Base-by-base conservation (phyloP, 2,113 vertebrate genomes). In the Pomatorhinus ruficollis region DNA sequence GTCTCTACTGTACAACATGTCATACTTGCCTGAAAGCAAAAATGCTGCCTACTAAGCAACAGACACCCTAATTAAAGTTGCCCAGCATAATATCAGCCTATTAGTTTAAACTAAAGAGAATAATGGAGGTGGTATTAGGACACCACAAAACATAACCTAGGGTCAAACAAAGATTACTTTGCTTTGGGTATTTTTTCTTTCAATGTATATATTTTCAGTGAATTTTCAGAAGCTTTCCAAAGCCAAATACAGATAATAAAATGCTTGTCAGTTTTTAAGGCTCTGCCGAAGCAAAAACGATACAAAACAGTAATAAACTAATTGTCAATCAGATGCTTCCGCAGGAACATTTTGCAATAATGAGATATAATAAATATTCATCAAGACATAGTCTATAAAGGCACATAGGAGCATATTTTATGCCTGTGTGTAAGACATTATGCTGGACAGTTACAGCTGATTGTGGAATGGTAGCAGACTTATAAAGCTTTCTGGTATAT, bases 311-410 rank as follows among this genome's bases (percentile, higher is more conserved):
- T 83, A 95, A 95, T 89, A 96, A 96, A 97, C 88, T 97, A 97
- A 97, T 94, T 96, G 95, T 89, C 70, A 93, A 94, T 95, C 91
- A 83, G 87, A 78, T 90, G 81, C 60, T 92, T 91, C 77, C 0
- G 4, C 83, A 65, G 20, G 57, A 96, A 81, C 69, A 53, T 91
- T 97, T 94, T 86, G 35, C 92, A 90, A 57, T 96, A 97, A 97
- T 89, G 87, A 96, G 94, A 45, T 71, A 83, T 76, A 93, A 96
- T 97, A 97, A 88, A 77, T 97, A 96, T 97, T 96, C 96, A 97
- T 98, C 90, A 82, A 81, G 77, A 86, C 45, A 57, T 23, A 59
- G 89, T 71, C 80, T 85, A 89, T 89, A 91, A 88, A 81, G 81
- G 78, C 39, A 5, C 80, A 92, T 4, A 76, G 60, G 35, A 78